Conservation (phyloP, 2,888 invertebrate species). For the Nymphalis urticae region DNA sequence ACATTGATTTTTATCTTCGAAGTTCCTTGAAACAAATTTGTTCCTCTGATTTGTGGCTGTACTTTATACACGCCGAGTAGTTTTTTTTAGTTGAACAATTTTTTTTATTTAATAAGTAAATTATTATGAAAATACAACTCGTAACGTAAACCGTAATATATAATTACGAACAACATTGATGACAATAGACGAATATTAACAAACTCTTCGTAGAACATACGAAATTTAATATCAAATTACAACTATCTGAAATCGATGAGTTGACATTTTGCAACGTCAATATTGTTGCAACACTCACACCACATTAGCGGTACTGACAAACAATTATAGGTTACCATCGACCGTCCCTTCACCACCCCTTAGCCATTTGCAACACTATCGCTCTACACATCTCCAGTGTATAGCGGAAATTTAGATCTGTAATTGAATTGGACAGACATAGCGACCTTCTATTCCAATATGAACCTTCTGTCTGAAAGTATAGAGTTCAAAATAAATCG, state of each 20-base stretch:
- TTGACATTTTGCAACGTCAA: slow-evolving; percentile 32
- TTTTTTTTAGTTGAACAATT: no score
- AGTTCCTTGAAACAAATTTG: no score
- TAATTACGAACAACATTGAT: not conserved
- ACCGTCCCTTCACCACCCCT: not conserved
- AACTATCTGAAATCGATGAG: not conserved
- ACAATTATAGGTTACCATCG: slow-evolving; percentile 21
- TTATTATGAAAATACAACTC: no score
- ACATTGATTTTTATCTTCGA: no score
- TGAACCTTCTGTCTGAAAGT: not conserved
- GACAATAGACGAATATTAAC: not conserved
- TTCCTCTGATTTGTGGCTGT: no score
- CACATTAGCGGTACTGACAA: slow-evolving; percentile 27
- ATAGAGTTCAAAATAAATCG: not conserved
- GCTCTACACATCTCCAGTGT: slow-evolving; percentile 27
- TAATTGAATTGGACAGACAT: slow-evolving; percentile 19
- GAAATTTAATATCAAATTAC: not conserved
- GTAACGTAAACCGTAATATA: no score
- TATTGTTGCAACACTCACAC: slow-evolving; percentile 32
- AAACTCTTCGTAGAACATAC: not conserved
- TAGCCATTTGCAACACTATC: slow-evolving; percentile 23
- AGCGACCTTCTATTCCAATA: not conserved
- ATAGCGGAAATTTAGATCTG: slow-evolving; percentile 25
- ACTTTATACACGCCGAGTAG: no score
- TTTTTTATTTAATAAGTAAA: no score